Evolutionary conservation across 2,888 invertebrate species (phyloP).

Genomic region (Drosophila neonasuta): DNA sequence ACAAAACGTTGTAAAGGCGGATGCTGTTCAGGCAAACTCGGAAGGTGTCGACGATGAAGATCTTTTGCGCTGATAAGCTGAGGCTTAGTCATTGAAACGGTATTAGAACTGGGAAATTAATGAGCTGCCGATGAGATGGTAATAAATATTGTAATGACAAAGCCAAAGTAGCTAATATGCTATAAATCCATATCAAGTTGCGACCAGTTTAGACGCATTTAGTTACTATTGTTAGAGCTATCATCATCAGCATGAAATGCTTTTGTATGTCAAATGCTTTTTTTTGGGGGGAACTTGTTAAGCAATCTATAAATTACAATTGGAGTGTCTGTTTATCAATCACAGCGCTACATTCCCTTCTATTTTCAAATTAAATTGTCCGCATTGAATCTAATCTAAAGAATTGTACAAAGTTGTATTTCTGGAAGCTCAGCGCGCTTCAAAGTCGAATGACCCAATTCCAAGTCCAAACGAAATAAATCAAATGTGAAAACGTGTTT

Average conservation of each 20-base stretch:
- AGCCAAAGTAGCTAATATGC: not conserved
- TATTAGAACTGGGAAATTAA: slow-evolving; percentile 29
- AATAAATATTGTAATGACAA: slow-evolving; percentile 23
- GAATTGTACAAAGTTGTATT: slow-evolving; percentile 22
- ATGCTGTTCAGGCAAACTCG: slow-evolving; percentile 48
- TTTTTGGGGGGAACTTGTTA: not conserved
- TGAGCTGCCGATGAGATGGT: slow-evolving; percentile 28
- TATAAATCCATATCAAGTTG: not conserved
- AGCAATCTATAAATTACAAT: slow-evolving; percentile 13
- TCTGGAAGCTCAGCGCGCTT: slow-evolving; percentile 25
- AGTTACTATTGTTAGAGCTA: not conserved
- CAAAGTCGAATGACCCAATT: slow-evolving; percentile 59
- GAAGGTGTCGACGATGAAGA: slow-evolving; percentile 28
- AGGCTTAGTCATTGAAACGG: slow-evolving; percentile 40
- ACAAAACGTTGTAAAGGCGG: slow-evolving; percentile 50
- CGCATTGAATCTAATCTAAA: slow-evolving; percentile 24
- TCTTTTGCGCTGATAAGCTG: slow-evolving; percentile 23
- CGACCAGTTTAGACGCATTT: not conserved
- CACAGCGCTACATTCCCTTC: slow-evolving; percentile 13
- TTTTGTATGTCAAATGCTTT: slow-evolving; percentile 6
- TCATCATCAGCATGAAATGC: slow-evolving; percentile 2
- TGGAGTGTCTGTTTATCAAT: slow-evolving; percentile 32
- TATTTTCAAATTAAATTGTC: slow-evolving; percentile 22
- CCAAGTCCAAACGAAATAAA: slow-evolving; percentile 24
- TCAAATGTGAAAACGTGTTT: slow-evolving; percentile 58